These are phyloP conservation scores for Cherax quadricarinatus DNA, from an alignment of 1,140 invertebrate species.

Conservation along the genomic window DNA sequence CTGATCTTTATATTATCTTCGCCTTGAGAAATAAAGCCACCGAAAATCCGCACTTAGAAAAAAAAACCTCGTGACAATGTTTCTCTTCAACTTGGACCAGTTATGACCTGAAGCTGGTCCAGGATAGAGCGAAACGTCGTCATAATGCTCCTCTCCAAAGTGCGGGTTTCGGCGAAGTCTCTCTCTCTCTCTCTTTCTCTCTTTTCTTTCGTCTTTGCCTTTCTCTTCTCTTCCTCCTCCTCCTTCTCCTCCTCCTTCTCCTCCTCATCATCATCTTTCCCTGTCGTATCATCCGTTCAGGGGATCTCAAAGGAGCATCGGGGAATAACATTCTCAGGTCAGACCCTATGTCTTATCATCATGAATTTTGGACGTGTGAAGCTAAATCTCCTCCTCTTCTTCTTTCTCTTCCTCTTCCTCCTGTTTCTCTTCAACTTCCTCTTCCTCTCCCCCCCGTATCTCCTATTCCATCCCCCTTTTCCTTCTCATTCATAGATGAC, in stretches of 20 bases:
- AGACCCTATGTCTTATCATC: slow-evolving; percentile 34
- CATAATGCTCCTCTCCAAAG: too few species aligned
- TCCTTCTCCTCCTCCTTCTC: neutral
- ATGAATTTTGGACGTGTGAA: slow-evolving; percentile 27
- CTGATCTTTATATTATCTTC: neutral
- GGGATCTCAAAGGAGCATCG: neutral
- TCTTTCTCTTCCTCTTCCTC: neutral
- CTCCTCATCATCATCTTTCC: neutral
- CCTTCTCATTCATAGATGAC: neutral
- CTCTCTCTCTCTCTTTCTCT: neutral
- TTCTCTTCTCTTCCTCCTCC: neutral
- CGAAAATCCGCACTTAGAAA: too few species aligned
- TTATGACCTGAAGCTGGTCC: too few species aligned
- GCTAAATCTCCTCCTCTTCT: slow-evolving; percentile 32
- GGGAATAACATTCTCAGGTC: slow-evolving; percentile 13
- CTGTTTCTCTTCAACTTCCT: neutral
- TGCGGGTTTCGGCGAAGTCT: too few species aligned
- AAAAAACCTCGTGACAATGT: too few species aligned
- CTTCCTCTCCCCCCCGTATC: neutral
- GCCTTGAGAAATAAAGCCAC: too few species aligned
- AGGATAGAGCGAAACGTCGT: too few species aligned
- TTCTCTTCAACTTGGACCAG: too few species aligned
- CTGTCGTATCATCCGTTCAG: neutral
- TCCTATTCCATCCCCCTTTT: neutral
- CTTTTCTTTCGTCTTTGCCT: neutral